Percentiles rank a stretch among this genome's conserved stretches.
Evolutionary conservation across 2,797 vertebrate species (phyloP).

Genomic region (Coracias cyanogaster): DNA sequence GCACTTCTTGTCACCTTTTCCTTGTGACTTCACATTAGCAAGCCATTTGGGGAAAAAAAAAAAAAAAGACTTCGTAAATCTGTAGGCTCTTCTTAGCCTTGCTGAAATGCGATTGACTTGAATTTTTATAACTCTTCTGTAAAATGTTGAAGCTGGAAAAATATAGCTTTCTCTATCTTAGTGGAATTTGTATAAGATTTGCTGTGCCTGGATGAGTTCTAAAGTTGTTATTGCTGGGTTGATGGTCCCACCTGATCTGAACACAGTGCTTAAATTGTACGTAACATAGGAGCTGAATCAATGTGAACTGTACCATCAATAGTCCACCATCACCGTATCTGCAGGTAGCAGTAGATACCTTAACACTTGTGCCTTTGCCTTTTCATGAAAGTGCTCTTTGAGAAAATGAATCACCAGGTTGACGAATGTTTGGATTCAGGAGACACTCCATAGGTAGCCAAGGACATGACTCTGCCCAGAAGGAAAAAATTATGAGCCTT

Average conservation of each 20-base stretch:
- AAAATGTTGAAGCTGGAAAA: background rate
- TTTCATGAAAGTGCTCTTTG: background rate
- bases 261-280: background rate
- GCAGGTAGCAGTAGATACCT: background rate
- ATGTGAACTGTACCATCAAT: background rate
- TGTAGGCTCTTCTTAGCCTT: background rate
- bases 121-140: background rate
- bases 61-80: background rate
- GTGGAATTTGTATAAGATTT: background rate
- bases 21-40: background rate
- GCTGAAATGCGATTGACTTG: background rate
- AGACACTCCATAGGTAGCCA: background rate
- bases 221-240: background rate
- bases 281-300: background rate
- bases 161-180: rapidly evolving
- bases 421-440: background rate
- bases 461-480: background rate
- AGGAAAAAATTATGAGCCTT: background rate
- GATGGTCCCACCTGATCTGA: background rate
- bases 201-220: background rate
- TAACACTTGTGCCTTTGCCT: background rate
- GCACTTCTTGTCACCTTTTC: background rate
- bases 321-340: background rate
- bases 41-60: background rate
- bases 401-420: background rate